Base-by-base conservation (phyloP, 2,888 invertebrate species). In the Hydrotaea cyrtoneurina region DNA sequence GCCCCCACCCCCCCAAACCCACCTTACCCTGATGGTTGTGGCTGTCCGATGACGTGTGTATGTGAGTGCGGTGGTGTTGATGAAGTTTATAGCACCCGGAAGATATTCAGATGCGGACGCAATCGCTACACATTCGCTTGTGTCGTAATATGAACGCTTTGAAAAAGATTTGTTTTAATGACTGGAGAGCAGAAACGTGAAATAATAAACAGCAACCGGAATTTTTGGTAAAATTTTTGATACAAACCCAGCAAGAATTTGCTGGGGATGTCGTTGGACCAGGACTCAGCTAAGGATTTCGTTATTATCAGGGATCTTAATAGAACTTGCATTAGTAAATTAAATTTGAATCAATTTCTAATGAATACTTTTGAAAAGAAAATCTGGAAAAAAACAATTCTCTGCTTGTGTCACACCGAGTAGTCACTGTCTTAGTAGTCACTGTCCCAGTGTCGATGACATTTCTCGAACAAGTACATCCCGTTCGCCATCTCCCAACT, bases 31-130 rank as follows among this genome's bases (percentile, higher is more conserved):
- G 43, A 4, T 31, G 31, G 31, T 43, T 15, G 43, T 43, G 10
- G 21, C 11, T 66, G 43, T 36, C n/a, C 43, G 36, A 26, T 26
- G 4, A 17, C 17, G n/a, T 57, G 19, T 53, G 17, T 15, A 1
- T 11, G 11, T 57, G 62, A 11, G 26, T 2, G 26, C n/a, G 23
- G 23, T 64, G 64, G 21, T 69, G 43, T 21, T 21, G 43, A 10
- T 69, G 55, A 79, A 82, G 82, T 62, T 77, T 82, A 80, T 77
- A 80, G 77, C 74, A 79, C 85, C 85, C 82, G 85, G 85, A 85
- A 85, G 82, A 82, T 77, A 82, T 77, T 79, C 55, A 39, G 46
- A 69, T 71, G 71, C 72, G 57, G 53, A 13, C 57, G 71, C 46
- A 72, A 75, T 76, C 19, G n/a, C n/a, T n/a, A 66, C 21, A 36